A percentile compares a stretch with the other conserved stretches of the same genome.
Evolutionary conservation across 1,140 invertebrate genomes (phyloP).

Genomic region (Chironomus striatipennis): DNA sequence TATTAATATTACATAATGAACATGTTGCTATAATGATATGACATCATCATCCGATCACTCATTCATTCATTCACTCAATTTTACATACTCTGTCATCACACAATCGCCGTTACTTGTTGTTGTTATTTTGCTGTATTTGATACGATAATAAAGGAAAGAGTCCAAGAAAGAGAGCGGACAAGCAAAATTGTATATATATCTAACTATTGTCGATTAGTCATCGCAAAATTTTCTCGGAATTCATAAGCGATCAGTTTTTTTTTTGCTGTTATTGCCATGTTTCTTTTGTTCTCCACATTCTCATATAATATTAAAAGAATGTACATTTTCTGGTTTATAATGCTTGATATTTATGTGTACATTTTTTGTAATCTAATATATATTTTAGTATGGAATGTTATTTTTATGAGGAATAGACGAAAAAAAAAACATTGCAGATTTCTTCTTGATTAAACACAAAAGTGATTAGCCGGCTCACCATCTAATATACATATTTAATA

Average conservation of each 20-base stretch:
- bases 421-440: background rate
- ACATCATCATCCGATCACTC: slow-evolving; percentile 18
- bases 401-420: background rate
- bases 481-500: background rate
- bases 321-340: too few relatives aligned
- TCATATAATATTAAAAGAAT: background rate
- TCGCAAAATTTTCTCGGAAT: slow-evolving; percentile 14
- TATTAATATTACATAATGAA: slow-evolving; percentile 19
- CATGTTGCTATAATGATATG: background rate
- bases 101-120: too few relatives aligned
- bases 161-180: background rate
- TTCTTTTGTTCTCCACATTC: slow-evolving; percentile 20
- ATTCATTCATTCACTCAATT: background rate
- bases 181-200: slow-evolving; percentile 23
- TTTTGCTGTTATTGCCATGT: slow-evolving; percentile 17
- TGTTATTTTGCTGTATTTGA: too few relatives aligned
- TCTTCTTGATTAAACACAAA: background rate
- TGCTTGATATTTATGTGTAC: too few relatives aligned
- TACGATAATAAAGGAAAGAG: too few relatives aligned
- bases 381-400: background rate
- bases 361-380: background rate
- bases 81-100: background rate
- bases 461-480: background rate
- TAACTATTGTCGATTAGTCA: slow-evolving; percentile 28
- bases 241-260: slow-evolving; percentile 18